A percentile compares a stretch with the other conserved stretches of the same genome.
Evolutionary conservation across 2,797 vertebrate species (phyloP).

Genomic region (Tauraco hartlaubi): DNA sequence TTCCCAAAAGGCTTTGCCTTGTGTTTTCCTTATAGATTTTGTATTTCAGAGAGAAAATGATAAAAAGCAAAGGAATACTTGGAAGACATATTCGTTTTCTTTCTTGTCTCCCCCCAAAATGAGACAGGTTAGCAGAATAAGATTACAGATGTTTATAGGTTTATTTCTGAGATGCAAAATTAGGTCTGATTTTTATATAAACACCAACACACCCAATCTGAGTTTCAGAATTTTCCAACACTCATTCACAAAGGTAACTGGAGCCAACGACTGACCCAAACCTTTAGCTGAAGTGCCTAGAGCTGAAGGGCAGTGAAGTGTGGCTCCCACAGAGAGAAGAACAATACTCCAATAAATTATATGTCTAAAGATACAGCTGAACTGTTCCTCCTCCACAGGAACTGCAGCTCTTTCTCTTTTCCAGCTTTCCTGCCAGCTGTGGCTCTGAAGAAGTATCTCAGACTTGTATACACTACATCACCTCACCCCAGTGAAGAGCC

Average conservation of each 20-base stretch:
- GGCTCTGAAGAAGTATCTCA: not conserved
- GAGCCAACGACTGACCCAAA: not conserved
- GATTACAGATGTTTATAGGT: not conserved
- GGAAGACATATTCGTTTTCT: not conserved
- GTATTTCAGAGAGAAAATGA: not conserved
- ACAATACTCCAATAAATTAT: not conserved
- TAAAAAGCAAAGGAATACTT: not conserved
- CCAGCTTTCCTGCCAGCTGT: not conserved
- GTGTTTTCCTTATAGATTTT: not conserved
- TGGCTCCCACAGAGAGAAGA: not conserved
- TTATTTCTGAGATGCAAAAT: not conserved
- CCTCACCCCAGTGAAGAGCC: not conserved
- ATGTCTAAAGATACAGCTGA: not conserved
- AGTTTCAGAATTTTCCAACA: not conserved
- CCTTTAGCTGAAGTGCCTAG: not conserved
- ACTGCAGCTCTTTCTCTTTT: not conserved
- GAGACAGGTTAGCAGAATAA: not conserved
- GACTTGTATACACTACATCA: not conserved
- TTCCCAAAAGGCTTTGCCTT: not conserved
- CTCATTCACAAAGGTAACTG: not conserved
- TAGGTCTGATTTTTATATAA: not conserved
- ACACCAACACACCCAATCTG: rapidly evolving
- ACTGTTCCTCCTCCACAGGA: not conserved
- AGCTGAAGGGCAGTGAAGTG: not conserved
- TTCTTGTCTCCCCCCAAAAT: not conserved